A percentile compares a stretch with the other conserved stretches of the same genome.
phyloP scores from a whole-genome alignment of 2,797 vertebrate genomes.

The Gymnoscopelus braueri region DNA sequence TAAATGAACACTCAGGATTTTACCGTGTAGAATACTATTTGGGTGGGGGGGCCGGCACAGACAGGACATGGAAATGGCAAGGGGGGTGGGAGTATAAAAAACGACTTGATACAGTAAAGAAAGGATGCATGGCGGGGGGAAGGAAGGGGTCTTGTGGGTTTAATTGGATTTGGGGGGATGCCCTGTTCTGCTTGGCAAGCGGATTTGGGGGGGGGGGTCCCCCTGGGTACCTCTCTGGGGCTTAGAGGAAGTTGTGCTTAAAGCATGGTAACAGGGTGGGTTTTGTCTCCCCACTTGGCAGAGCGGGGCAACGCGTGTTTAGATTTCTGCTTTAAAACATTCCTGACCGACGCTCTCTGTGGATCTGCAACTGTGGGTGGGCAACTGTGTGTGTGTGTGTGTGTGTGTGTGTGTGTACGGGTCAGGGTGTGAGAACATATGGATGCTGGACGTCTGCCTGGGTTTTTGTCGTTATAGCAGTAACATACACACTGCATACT shows the following conservation, averaged over 20 bases:
- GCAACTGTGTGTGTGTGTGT: constrained; percentile 5
- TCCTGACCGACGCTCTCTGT: constrained; percentile 63
- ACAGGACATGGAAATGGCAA: constrained; percentile 6
- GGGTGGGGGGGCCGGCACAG: not conserved
- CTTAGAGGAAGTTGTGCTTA: constrained; percentile 76
- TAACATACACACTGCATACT: too few species aligned
- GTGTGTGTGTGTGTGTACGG: constrained; percentile 42
- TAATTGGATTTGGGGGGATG: constrained; percentile 75
- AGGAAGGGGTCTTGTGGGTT: constrained; percentile 47
- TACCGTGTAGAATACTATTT: not conserved
- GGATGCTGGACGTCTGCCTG: not conserved
- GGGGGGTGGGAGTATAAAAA: constrained; percentile 18
- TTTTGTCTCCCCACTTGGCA: constrained; percentile 51
- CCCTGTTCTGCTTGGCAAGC: constrained; percentile 52
- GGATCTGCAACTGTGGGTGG: constrained; percentile 17
- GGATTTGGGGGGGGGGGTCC: constrained; percentile 47
- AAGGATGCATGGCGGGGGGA: not conserved
- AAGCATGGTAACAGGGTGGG: constrained; percentile 50
- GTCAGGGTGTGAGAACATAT: not conserved
- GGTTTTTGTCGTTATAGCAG: too few species aligned
- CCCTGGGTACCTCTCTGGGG: constrained; percentile 46
- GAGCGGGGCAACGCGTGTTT: constrained; percentile 54
- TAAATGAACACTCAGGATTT: too few species aligned
- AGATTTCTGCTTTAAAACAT: constrained; percentile 55
- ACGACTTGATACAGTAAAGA: constrained; percentile 53